Evolutionary conservation across 2,113 vertebrate genomes (phyloP).

Genomic region (Hypanus sabinus): DNA sequence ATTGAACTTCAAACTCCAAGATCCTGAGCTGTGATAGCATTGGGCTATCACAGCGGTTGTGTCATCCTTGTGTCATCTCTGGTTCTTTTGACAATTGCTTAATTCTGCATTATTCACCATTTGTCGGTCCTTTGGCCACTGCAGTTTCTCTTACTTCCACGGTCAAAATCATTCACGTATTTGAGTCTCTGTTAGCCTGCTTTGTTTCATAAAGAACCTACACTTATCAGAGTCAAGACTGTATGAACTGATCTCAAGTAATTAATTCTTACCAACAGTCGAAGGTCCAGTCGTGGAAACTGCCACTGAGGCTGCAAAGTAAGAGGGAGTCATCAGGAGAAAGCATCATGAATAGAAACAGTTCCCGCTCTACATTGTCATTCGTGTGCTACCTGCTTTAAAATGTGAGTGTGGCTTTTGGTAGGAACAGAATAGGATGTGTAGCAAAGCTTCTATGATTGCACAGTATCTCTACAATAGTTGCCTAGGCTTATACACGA

Average conservation of each 20-base stretch:
- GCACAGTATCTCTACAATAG: not conserved
- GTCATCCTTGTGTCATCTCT: too few species aligned
- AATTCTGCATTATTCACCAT: too few species aligned
- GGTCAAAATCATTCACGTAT: not conserved
- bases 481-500: not conserved
- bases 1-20: too few species aligned
- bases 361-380: too few species aligned
- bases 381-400: not conserved
- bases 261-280: not conserved
- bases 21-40: too few species aligned
- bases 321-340: not conserved
- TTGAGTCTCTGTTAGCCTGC: not conserved
- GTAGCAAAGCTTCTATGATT: not conserved
- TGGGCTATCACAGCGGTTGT: too few species aligned
- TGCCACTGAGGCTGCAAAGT: not conserved
- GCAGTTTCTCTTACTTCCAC: too few species aligned
- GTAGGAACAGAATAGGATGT: not conserved
- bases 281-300: not conserved
- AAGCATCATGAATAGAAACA: not conserved
- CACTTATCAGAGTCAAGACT: not conserved
- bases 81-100: too few species aligned
- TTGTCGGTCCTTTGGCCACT: not conserved
- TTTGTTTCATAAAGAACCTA: not conserved
- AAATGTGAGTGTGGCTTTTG: not conserved
- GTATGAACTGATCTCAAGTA: not conserved